Evolutionary conservation across 2,113 vertebrate species (phyloP).

Genomic region (Antechinus stuartii): DNA sequence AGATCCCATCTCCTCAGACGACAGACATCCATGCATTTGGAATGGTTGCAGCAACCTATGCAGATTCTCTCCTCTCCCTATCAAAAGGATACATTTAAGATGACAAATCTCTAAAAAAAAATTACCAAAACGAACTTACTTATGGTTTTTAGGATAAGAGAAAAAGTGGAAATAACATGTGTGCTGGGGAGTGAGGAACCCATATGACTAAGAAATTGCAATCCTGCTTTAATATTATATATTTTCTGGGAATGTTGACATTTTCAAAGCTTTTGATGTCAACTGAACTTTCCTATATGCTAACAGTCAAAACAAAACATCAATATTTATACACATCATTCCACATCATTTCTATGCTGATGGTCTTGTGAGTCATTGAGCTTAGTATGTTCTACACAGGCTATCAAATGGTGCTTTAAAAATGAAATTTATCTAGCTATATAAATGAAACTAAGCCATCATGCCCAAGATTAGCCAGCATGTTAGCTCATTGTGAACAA

Average conservation of each 20-base stretch:
- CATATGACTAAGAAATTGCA: neutral
- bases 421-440: neutral
- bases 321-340: constrained; percentile 4
- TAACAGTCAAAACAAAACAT: constrained; percentile 13
- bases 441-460: neutral
- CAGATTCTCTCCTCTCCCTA: neutral
- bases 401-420: neutral
- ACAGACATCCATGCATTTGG: neutral
- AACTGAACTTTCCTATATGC: constrained; percentile 11
- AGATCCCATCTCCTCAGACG: neutral
- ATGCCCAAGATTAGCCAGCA: neutral
- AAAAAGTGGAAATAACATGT: neutral
- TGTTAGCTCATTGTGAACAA: neutral
- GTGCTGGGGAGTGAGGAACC: neutral
- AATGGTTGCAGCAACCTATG: neutral
- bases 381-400: neutral
- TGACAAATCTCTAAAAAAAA: neutral
- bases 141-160: neutral
- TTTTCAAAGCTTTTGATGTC: constrained; percentile 2
- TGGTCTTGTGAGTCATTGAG: neutral
- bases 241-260: neutral
- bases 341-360: neutral
- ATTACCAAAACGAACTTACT: neutral
- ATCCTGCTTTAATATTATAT: constrained; percentile 1
- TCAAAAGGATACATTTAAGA: neutral